Conservation (phyloP, 1,140 invertebrate species). For the Trachelipus rathkii region DNA sequence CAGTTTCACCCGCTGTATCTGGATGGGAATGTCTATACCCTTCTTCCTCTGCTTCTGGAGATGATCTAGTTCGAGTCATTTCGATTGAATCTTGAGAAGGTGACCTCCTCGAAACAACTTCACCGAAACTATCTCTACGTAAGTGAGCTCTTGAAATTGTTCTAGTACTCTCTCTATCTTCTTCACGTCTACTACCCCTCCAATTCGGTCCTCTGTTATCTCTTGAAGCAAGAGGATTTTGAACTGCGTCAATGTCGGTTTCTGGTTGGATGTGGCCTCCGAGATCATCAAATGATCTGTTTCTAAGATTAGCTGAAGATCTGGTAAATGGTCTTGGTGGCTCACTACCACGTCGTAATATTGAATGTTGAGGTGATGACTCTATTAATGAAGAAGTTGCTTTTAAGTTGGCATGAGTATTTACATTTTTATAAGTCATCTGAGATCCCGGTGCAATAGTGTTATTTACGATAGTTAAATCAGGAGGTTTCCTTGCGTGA, state of each 20-base stretch:
- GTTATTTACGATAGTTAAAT: conserved; percentile 42
- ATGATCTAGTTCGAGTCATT: conserved; percentile 6
- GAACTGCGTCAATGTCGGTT: not conserved
- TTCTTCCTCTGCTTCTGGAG: not conserved
- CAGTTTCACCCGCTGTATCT: not conserved
- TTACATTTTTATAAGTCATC: conserved; percentile 35
- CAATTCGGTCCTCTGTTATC: not conserved
- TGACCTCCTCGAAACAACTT: conserved; percentile 40
- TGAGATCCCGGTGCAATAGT: conserved; percentile 29
- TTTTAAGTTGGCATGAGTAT: conserved; percentile 34
- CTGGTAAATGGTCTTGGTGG: conserved; percentile 17
- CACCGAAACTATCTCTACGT: conserved; percentile 41
- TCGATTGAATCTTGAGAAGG: conserved; percentile 41
- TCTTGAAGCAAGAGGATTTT: not conserved
- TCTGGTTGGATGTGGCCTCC: not conserved
- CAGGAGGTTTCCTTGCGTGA: conserved; percentile 28
- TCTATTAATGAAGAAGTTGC: not conserved
- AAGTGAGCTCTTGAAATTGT: conserved; percentile 40
- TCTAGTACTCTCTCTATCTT: conserved; percentile 33
- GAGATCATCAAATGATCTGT: conserved; percentile 27
- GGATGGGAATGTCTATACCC: not conserved
- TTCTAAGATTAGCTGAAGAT: conserved; percentile 5
- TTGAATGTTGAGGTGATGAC: conserved; percentile 3
- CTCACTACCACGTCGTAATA: conserved; percentile 19
- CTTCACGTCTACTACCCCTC: conserved; percentile 23